A percentile compares a stretch with the other conserved stretches of the same genome.
Evolutionary conservation across 2,888 invertebrate species (phyloP).

Genomic region (Proisotoma minuta): DNA sequence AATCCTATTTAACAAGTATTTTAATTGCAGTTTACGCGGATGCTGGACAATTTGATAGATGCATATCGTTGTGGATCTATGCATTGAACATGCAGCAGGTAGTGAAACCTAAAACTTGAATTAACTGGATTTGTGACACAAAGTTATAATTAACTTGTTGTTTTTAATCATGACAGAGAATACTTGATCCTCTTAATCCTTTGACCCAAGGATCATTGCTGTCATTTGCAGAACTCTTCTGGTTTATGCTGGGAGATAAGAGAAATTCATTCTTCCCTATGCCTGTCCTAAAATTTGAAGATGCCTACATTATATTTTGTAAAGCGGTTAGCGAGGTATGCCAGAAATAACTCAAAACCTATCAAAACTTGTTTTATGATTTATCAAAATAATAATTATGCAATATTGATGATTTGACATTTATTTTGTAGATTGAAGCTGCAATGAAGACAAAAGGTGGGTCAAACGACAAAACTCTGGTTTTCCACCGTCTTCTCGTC

Average conservation of each 20-base stretch:
- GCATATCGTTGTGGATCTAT: slow-evolving; percentile 93
- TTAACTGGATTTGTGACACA: background rate
- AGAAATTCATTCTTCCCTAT: slow-evolving; percentile 53
- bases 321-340: slow-evolving; percentile 64
- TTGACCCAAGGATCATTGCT: slow-evolving; percentile 92
- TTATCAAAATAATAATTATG: background rate
- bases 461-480: slow-evolving; percentile 54
- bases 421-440: slow-evolving; percentile 43
- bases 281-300: slow-evolving; percentile 73
- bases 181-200: slow-evolving; percentile 85
- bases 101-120: slow-evolving; percentile 16
- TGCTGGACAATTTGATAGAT: slow-evolving; percentile 80
- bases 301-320: slow-evolving; percentile 75
- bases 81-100: slow-evolving; percentile 82
- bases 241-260: slow-evolving; percentile 83
- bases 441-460: slow-evolving; percentile 38
- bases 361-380: too few relatives aligned
- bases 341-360: background rate
- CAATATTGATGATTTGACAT: background rate
- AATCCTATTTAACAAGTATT: background rate
- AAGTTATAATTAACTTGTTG: background rate
- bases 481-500: slow-evolving; percentile 76
- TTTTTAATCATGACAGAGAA: slow-evolving; percentile 60
- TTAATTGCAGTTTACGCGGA: slow-evolving; percentile 74
- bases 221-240: slow-evolving; percentile 90